phyloP scores from a whole-genome alignment of 2,797 vertebrate species.

The Tympanoctomys barrerae region DNA sequence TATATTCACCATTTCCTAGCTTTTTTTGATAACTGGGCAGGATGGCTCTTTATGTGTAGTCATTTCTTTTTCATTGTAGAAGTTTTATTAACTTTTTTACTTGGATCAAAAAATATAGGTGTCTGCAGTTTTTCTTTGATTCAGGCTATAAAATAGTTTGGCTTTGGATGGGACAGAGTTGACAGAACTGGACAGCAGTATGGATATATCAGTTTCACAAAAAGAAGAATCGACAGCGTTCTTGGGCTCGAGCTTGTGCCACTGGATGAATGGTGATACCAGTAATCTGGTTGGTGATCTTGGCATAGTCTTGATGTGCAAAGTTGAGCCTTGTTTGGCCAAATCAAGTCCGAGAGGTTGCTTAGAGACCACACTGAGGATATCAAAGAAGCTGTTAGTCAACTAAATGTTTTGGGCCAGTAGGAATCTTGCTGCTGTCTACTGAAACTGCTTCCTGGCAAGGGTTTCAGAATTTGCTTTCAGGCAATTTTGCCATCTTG shows the following conservation, averaged over 20 bases:
- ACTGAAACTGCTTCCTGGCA: neutral
- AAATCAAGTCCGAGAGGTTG: neutral
- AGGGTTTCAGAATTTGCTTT: neutral
- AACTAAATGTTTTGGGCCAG: neutral
- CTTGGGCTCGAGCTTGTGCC: neutral
- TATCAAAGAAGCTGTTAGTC: neutral
- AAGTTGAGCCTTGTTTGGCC: conserved; percentile 6
- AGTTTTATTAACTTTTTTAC: neutral
- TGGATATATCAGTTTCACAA: neutral
- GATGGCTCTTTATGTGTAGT: neutral
- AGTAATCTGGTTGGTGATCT: neutral
- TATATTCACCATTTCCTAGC: neutral
- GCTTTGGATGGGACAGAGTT: neutral
- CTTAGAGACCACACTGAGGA: neutral
- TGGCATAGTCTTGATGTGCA: neutral
- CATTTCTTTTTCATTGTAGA: neutral
- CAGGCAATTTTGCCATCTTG: neutral
- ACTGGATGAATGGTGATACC: neutral
- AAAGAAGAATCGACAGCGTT: neutral
- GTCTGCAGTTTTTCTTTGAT: neutral
- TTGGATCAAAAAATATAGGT: neutral
- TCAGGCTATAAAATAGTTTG: neutral
- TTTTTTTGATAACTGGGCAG: neutral
- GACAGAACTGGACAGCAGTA: neutral
- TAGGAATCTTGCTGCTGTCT: conserved; percentile 6